phyloP scores from a whole-genome alignment of 1,140 invertebrate genomes.

The Ceratitis capitata region DNA sequence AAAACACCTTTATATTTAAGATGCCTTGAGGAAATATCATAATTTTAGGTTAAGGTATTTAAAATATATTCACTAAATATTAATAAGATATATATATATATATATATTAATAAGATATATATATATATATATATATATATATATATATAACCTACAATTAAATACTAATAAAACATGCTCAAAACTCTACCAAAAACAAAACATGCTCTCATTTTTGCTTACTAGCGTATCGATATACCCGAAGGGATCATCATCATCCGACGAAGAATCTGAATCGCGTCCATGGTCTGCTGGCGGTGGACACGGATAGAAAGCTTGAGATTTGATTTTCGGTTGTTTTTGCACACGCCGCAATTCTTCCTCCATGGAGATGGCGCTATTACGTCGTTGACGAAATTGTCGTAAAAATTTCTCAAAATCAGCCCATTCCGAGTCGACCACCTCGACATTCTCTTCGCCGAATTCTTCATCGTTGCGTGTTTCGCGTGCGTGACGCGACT shows the following conservation, averaged over 20 bases:
- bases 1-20: too few relatives aligned
- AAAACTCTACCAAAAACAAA: not conserved
- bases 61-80: too few relatives aligned
- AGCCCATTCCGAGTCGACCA: slow-evolving; percentile 65
- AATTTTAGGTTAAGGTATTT: not conserved
- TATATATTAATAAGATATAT: not conserved
- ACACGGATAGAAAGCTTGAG: slow-evolving; percentile 74
- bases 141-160: not conserved
- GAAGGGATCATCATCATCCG: slow-evolving; percentile 67
- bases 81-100: too few relatives aligned
- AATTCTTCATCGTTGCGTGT: slow-evolving; percentile 63
- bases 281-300: slow-evolving; percentile 70
- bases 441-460: slow-evolving; percentile 64
- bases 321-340: slow-evolving; percentile 64
- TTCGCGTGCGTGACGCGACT: slow-evolving; percentile 49
- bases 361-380: slow-evolving; percentile 69
- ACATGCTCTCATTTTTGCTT: slow-evolving; percentile 57
- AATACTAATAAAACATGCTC: not conserved
- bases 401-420: slow-evolving; percentile 66
- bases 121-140: not conserved
- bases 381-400: slow-evolving; percentile 67
- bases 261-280: slow-evolving; percentile 65
- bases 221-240: slow-evolving; percentile 71
- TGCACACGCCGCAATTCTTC: slow-evolving; percentile 68
- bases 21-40: too few relatives aligned